Evolutionary conservation across 2,888 invertebrate genomes (phyloP).

Genomic region (Polymixis flavicincta): DNA sequence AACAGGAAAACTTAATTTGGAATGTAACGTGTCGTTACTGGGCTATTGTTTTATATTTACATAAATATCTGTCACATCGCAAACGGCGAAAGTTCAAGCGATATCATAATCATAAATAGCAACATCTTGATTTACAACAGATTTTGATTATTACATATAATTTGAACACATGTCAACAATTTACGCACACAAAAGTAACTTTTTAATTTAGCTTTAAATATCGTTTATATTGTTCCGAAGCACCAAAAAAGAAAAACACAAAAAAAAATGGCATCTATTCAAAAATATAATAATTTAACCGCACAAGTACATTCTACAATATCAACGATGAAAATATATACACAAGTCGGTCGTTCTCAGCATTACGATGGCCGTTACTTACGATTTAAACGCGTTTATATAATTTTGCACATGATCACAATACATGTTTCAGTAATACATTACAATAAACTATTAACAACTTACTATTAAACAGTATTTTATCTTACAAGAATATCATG

Average conservation of each 20-base stretch:
- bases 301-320: conserved; percentile 69
- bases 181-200: conserved; percentile 78
- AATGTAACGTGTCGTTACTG: conserved; percentile 86
- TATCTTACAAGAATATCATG: conserved; percentile 85
- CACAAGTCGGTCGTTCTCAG: conserved; percentile 73
- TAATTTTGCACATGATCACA: conserved; percentile 85
- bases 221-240: conserved; percentile 68
- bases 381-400: conserved; percentile 76
- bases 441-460: conserved; percentile 89
- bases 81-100: conserved; percentile 63
- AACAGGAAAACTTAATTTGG: conserved; percentile 81
- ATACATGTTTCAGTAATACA: conserved; percentile 83
- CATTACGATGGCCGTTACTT: conserved; percentile 56
- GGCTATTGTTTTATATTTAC: conserved; percentile 76
- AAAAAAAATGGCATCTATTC: conserved; percentile 74
- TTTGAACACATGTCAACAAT: conserved; percentile 77
- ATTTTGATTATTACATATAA: conserved; percentile 66
- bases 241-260: conserved; percentile 73
- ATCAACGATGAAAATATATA: conserved; percentile 79
- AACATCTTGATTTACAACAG: conserved; percentile 65
- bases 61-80: conserved; percentile 75
- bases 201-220: conserved; percentile 49
- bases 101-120: conserved; percentile 68
- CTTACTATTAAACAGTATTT: conserved; percentile 88
- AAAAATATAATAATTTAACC: conserved; percentile 77